Percentiles rank a stretch among this genome's conserved stretches.
Conservation (phyloP, 2,113 vertebrate genomes). For the Otocyon megalotis region DNA sequence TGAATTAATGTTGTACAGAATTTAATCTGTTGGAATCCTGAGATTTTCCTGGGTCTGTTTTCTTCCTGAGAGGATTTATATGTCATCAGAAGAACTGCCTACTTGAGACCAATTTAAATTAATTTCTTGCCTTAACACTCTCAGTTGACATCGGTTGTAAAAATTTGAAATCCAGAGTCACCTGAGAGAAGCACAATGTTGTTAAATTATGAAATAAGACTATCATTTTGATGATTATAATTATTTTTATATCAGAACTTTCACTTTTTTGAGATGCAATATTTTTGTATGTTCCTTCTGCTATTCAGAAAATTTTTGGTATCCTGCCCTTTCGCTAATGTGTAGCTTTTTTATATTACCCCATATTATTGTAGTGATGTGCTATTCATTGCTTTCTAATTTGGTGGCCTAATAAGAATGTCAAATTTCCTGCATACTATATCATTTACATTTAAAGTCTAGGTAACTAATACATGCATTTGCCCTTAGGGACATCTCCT, state of each 20-base stretch:
- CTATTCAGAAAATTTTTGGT: neutral
- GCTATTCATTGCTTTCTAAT: neutral
- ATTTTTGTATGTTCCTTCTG: neutral
- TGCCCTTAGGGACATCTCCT: neutral
- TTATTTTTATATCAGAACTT: neutral
- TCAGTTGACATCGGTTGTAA: neutral
- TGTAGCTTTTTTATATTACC: neutral
- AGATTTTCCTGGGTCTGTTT: neutral
- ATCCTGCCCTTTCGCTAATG: neutral
- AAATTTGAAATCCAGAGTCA: neutral
- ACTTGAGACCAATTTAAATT: neutral
- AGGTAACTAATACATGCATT: neutral
- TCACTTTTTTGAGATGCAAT: neutral
- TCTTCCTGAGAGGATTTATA: neutral
- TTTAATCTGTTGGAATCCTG: neutral
- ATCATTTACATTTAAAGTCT: neutral
- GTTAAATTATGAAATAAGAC: neutral
- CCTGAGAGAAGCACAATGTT: neutral
- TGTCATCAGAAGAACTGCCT: neutral
- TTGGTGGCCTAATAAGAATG: neutral
- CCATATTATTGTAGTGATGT: neutral
- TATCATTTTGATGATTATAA: neutral
- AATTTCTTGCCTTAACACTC: neutral
- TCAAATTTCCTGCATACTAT: neutral
- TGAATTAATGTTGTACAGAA: neutral